Base-by-base conservation (phyloP, 2,888 invertebrate species). In the Pantelozetes paolii region DNA sequence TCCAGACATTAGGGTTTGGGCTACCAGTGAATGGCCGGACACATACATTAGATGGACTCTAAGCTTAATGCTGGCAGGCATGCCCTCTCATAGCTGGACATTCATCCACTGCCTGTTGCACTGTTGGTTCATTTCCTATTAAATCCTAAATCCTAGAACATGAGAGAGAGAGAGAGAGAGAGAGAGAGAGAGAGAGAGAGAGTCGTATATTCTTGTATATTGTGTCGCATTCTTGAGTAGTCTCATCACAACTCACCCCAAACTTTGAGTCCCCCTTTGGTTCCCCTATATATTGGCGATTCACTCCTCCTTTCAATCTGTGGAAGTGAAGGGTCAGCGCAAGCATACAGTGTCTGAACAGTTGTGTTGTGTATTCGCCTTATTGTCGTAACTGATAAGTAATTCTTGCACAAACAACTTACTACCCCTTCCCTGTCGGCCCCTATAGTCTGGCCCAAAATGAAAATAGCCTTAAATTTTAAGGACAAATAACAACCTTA, bases 311-410 rank as follows among this genome's bases (percentile, higher is more conserved):
- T 20, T 13, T 54, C 54, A 13, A 13, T 20, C 23, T 54, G 23
- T 54, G 54, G 54, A 54, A 54, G 54, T 54, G 54, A 54, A 54
- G 54, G 54, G 54, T 54, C 54, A 54, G 54, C 23, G 11, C 8
- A 54, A 13, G 9, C 20, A 26, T 18, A 20, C 5, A 54, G 54
- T 54, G 54, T 54, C 54, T 54, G 54, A 15, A 26, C 45, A 45
- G 45, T 45, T 45, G 45, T 45, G 45, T n/a, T n/a, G n/a, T 45
- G 15, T 18, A 45, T 54, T 20, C 54, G 54, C 23, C n/a, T 54
- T 54, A 20, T 54, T 54, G 54, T 54, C 54, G 54, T 54, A 54
- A 54, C 54, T 54, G 54, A 54, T 54, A 54, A 54, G 54, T 54
- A 54, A 54, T 54, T 54, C 54, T 54, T 54, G 54, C 54, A 54